Conservation (phyloP, 37 sponge, comb jelly and placozoan genomes). For the Petrosia ficiformis region DNA sequence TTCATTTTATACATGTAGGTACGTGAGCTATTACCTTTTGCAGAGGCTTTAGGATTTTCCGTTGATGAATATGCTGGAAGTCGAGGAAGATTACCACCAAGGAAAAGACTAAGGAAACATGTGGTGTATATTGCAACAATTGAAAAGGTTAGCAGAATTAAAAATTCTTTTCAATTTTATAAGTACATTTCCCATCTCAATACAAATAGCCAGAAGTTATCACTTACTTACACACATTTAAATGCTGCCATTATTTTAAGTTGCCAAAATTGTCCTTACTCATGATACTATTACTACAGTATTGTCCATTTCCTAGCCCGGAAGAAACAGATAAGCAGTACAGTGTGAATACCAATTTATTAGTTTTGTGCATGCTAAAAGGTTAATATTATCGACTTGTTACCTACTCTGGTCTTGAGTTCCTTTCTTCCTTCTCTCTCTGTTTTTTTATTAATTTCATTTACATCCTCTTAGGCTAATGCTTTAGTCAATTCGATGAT, state of each 20-base stretch:
- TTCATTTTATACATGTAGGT: constrained; percentile 79
- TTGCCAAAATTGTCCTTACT: too few species aligned
- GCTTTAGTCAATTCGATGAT: constrained; percentile 78
- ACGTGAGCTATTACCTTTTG: constrained; percentile 76
- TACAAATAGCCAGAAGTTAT: too few species aligned
- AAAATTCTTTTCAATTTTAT: not conserved
- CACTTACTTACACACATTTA: too few species aligned
- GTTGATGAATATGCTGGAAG: constrained; percentile 93
- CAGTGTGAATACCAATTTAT: too few species aligned
- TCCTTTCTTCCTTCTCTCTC: not conserved
- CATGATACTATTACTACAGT: too few species aligned
- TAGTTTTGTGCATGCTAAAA: not conserved
- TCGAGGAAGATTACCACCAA: constrained; percentile 84
- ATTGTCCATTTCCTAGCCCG: too few species aligned
- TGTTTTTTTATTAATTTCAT: not conserved
- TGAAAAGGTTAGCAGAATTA: constrained; percentile 72
- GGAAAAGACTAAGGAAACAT: constrained; percentile 61
- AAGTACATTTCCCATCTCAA: not conserved
- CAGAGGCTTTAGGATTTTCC: constrained; percentile 65
- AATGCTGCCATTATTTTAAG: too few species aligned
- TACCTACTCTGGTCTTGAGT: too few species aligned
- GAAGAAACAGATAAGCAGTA: too few species aligned
- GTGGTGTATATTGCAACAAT: constrained; percentile 89
- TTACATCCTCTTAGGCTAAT: constrained; percentile 52
- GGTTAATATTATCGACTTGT: too few species aligned